These are phyloP conservation scores for Regulus satrapa DNA, from an alignment of 2,113 vertebrate genomes.

Conservation along the genomic window DNA sequence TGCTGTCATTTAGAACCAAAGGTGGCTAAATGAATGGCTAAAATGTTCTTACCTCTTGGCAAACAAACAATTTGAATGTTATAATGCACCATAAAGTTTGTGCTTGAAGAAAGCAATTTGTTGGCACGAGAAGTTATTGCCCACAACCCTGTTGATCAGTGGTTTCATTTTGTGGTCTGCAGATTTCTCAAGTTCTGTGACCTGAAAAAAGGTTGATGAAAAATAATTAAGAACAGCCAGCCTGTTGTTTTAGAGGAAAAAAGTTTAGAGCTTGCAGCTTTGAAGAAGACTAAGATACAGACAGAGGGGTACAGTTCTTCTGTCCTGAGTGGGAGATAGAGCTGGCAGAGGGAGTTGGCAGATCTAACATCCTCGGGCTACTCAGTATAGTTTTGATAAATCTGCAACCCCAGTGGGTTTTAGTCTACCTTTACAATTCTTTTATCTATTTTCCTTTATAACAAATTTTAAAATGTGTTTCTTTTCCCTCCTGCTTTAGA, in stretches of 20 bases:
- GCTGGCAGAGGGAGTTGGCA: neutral
- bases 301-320: neutral
- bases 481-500: neutral
- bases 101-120: neutral
- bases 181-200: neutral
- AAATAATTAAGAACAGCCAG: neutral
- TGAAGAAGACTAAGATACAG: neutral
- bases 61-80: neutral
- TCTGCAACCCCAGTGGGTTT: neutral
- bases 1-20: neutral
- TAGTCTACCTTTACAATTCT: neutral
- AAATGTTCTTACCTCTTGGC: neutral
- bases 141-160: neutral
- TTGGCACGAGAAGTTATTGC: neutral
- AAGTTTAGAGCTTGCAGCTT: neutral
- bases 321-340: neutral
- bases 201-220: neutral
- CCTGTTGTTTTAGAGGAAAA: neutral
- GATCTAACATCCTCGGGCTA: neutral
- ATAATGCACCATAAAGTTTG: neutral
- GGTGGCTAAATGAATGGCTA: neutral
- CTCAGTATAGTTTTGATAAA: neutral
- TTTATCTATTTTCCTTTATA: neutral
- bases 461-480: neutral
- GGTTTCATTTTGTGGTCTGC: conserved; percentile 13